phyloP scores from a whole-genome alignment of 2,888 invertebrate genomes.

The Euzophera pinguis region DNA sequence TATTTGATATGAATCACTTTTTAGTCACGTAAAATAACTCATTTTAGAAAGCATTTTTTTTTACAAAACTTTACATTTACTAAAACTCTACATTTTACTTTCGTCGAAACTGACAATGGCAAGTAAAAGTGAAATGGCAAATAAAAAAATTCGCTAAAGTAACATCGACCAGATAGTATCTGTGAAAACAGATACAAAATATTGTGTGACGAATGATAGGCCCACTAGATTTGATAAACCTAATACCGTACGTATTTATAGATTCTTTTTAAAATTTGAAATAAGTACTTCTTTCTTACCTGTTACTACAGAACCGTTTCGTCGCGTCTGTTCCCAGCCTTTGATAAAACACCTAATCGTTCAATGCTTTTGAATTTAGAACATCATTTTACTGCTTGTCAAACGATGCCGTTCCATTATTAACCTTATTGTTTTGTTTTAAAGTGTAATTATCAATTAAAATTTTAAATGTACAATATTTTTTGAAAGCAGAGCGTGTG shows the following conservation, averaged over 20 bases:
- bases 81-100: slow-evolving; percentile 31
- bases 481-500: slow-evolving; percentile 52
- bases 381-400: slow-evolving; percentile 14
- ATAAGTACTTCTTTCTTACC: neutral
- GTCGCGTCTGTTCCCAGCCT: slow-evolving; percentile 27
- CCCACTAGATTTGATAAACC: too few species aligned
- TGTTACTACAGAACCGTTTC: slow-evolving; percentile 11
- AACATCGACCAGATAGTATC: neutral
- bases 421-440: slow-evolving; percentile 19
- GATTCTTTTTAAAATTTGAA: neutral
- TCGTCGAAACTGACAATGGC: slow-evolving; percentile 33
- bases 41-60: slow-evolving; percentile 19
- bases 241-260: too few species aligned
- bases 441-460: slow-evolving; percentile 14
- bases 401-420: slow-evolving; percentile 17
- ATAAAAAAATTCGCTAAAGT: slow-evolving; percentile 32
- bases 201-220: too few species aligned
- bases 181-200: neutral
- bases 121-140: slow-evolving; percentile 52
- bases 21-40: neutral
- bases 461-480: slow-evolving; percentile 1
- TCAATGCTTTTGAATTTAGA: slow-evolving; percentile 30
- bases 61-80: slow-evolving; percentile 27
- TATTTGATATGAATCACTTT: neutral
- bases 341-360: slow-evolving; percentile 25